Evolutionary conservation across 2,113 vertebrate genomes (phyloP).

Genomic region (Hippocampus zosterae): DNA sequence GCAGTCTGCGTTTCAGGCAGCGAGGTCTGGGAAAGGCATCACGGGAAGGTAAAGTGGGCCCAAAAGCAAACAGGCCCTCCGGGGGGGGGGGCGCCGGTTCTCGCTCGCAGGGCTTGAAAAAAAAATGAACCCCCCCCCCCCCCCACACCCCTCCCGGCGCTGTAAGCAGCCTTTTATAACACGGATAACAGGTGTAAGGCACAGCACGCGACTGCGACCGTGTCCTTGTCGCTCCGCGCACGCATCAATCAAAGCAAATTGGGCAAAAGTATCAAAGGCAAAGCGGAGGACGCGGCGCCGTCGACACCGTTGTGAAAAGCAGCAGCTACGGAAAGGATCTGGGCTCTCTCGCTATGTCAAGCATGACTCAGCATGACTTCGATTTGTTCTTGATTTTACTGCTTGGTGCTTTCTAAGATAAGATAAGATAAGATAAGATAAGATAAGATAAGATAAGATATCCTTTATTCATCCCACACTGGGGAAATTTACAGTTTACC

Average conservation of each 20-base stretch:
- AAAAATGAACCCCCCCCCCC: no score
- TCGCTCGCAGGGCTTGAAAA: conserved; percentile 31
- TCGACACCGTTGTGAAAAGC: not conserved
- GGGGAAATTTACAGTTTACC: no score
- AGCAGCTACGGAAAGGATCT: no score
- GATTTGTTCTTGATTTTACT: no score
- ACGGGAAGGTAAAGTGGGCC: conserved; percentile 58
- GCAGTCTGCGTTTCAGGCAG: conserved; percentile 41
- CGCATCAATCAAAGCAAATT: conserved; percentile 35
- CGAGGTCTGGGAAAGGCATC: conserved; percentile 65
- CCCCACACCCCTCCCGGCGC: no score
- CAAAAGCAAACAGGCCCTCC: conserved; percentile 65
- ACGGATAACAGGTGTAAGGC: conserved; percentile 43
- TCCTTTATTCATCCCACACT: no score
- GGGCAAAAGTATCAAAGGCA: conserved; percentile 28
- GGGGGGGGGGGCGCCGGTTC: conserved; percentile 47
- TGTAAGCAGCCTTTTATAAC: conserved; percentile 23
- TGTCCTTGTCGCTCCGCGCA: conserved; percentile 9
- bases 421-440: no score
- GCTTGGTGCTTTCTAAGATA: no score
- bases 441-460: no score
- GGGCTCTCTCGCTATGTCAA: no score
- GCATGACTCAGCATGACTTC: no score
- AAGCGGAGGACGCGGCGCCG: not conserved
- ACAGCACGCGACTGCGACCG: conserved; percentile 21